Conservation (phyloP, 2,888 invertebrate species). For the Tryphoninae sp. region DNA sequence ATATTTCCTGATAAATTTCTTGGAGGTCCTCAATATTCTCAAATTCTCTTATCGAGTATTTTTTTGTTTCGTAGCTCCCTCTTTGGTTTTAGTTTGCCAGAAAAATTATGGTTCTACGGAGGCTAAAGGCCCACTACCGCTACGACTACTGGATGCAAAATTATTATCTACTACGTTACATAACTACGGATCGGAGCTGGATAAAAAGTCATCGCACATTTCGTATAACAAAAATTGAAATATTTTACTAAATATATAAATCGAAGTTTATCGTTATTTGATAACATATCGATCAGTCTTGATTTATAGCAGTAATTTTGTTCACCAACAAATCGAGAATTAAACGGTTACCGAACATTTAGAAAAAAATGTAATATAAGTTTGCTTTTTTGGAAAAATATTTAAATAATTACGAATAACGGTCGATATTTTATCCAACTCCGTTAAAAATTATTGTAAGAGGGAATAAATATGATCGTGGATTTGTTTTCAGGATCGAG, state of each 20-base stretch:
- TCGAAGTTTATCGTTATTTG: too few species aligned
- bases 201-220: too few species aligned
- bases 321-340: too few species aligned
- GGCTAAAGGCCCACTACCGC: conserved; percentile 26
- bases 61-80: not conserved
- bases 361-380: too few species aligned
- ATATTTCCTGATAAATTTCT: too few species aligned
- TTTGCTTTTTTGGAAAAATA: too few species aligned
- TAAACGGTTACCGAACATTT: too few species aligned
- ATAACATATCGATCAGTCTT: too few species aligned
- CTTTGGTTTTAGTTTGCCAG: not conserved
- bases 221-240: too few species aligned
- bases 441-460: conserved; percentile 14
- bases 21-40: not conserved
- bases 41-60: not conserved
- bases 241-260: too few species aligned
- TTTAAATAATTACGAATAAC: not conserved
- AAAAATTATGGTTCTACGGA: not conserved
- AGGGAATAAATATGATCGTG: conserved; percentile 9
- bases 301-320: too few species aligned
- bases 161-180: conserved; percentile 10
- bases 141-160: conserved; percentile 19
- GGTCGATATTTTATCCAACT: conserved; percentile 14
- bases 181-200: not conserved
- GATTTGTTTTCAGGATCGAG: conserved; percentile 38